Base-by-base conservation (phyloP, 2,888 invertebrate species). In the Troides oblongomaculatus region DNA sequence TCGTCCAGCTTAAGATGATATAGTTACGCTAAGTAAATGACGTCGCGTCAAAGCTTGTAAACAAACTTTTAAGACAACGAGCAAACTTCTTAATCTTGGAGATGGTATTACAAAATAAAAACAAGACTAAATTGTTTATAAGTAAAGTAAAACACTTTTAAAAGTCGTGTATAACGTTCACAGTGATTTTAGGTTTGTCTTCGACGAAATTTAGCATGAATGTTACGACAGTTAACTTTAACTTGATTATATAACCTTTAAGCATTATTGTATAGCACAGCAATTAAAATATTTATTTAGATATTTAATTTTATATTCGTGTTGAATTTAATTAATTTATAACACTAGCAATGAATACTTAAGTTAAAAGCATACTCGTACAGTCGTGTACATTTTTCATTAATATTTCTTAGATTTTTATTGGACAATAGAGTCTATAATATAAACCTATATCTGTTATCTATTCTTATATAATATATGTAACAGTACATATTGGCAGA, bases 11-110 rank as follows among this genome's bases (percentile, higher is more conserved):
- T 62, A 53, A 50, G 62, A 66, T 58, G 50, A 39, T 58, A 70
- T 53, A 70, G 70, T 66, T 43, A 14, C 62, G 59, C 66, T 63
- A 70, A 63, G 43, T 63, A 66, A 63, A 66, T 66, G 36, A 58
- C 30, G 17, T 62, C 69, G 66, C 39, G 21, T 66, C 62, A 39
- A 66, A 70, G 62, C 39, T 63, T n/a, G 30, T 61, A 68, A 64
- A 60, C 18, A 63, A 63, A 58, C 59, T 64, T 62, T 58, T 66
- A 66, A 62, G 70, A n/a, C 50, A 59, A 66, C 43, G 53, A 63
- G 62, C 59, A 60, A 66, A 70, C 50, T 70, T 70, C 25, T 53
- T 53, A 60, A 66, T 63, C 63, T 66, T n/a, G 18, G 10, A 58
- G 50, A 68, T 63, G 21, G 46, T 67, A 46, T 67, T 57, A 67